A percentile compares a stretch with the other conserved stretches of the same genome.
Evolutionary conservation across 2,888 invertebrate genomes (phyloP).

Genomic region (Alloplasta piceator): DNA sequence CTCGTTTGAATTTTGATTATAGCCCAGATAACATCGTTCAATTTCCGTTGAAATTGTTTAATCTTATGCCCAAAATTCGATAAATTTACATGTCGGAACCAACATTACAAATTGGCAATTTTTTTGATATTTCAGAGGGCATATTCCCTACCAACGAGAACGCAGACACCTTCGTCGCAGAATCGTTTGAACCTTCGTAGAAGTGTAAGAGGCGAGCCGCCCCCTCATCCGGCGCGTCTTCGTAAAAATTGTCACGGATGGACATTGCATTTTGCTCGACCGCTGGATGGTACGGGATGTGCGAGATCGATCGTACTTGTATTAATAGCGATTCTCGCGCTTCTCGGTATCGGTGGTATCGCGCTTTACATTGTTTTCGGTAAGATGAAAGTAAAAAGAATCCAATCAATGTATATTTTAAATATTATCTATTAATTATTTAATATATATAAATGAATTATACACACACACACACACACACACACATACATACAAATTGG

Average conservation of each 20-base stretch:
- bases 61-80: too few species aligned
- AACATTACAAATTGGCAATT: slow-evolving; percentile 3
- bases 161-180: slow-evolving; percentile 79
- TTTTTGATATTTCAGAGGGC: slow-evolving; percentile 76
- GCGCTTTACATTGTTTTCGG: slow-evolving; percentile 81
- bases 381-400: slow-evolving; percentile 64
- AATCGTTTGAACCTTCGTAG: slow-evolving; percentile 80
- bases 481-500: slow-evolving; percentile 59
- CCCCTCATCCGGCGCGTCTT: slow-evolving; percentile 79
- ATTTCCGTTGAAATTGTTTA: too few species aligned
- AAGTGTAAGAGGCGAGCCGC: slow-evolving; percentile 80
- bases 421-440: too few species aligned
- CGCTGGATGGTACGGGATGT: slow-evolving; percentile 76
- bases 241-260: slow-evolving; percentile 81
- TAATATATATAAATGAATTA: too few species aligned
- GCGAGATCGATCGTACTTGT: slow-evolving; percentile 77
- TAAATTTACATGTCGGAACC: too few species aligned
- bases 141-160: slow-evolving; percentile 78
- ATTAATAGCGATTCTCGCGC: slow-evolving; percentile 75
- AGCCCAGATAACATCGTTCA: too few species aligned
- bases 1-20: too few species aligned
- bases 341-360: slow-evolving; percentile 79
- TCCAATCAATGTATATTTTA: slow-evolving; percentile 2
- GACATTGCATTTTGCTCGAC: slow-evolving; percentile 79
- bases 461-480: neutral